Evolutionary conservation across 2,113 vertebrate genomes (phyloP), one percentile per base, ranked within the genome.

Genomic region (Ctenomys sociabilis): DNA sequence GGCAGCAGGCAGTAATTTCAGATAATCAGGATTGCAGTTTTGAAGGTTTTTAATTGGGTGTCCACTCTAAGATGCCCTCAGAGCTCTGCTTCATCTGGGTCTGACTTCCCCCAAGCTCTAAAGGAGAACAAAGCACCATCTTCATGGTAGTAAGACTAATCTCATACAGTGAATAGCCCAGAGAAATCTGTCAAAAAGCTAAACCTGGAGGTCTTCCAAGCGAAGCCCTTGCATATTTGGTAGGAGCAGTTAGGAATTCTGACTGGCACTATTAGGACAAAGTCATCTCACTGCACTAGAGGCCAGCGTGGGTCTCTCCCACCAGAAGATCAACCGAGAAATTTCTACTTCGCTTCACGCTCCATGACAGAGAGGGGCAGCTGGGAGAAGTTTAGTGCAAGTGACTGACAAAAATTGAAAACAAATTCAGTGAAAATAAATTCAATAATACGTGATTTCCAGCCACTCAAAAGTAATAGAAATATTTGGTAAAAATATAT

Each of bases 121-220:
- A 97, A 93, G 97, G 5, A 91, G 97, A 98, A 98, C 98, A 98
- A 98, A 98, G 97, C 97, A 45, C 95, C 90, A 77, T 97, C 97
- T 98, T 98, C 97, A 81, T 95, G 98, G 97, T 94, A 96, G 97
- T 98, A 97, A 97, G 96, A 97, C 98, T 98, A 98, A 98, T 98
- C 98, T 98, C 97, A 73, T 78, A 92, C 97, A 95, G 59, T 96
- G 98, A 98, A 98, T 95, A 98, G 98, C 97, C 97, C 97, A 96
- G 98, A 98, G 98, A 98, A 98, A 98, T 98, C 98, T 98, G 97
- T 97, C 80, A 88, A 89, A 98, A 98, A 98, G 98, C 98, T 97
- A 96, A 93, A 97, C 86, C 98, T 98, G 98, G 98, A 98, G 98
- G 97, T 80, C 97, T 98, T 98, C 98, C 98, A 98, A 97, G 89